Conservation (phyloP, 2,113 vertebrate genomes). For the Hystrix cristata region DNA sequence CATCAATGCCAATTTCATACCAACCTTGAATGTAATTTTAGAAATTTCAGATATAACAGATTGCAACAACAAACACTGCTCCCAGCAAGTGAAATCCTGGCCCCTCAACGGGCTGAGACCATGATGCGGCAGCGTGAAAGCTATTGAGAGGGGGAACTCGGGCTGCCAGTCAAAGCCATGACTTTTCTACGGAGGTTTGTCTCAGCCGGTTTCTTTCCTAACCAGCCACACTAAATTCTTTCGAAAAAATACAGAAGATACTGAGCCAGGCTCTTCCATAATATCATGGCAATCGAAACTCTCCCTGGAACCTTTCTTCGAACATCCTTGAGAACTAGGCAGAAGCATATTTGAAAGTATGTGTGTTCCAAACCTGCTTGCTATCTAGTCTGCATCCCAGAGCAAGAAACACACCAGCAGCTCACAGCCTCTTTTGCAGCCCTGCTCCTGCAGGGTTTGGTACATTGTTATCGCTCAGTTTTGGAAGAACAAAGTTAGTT, state of each 20-base stretch:
- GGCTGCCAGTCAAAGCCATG: background rate
- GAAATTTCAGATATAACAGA: conserved; percentile 71
- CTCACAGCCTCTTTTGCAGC: background rate
- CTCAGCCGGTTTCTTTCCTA: background rate
- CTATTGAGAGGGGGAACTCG: background rate
- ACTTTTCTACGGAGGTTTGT: background rate
- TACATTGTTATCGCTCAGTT: background rate
- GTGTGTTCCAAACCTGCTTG: background rate
- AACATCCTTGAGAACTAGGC: background rate
- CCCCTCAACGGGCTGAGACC: background rate
- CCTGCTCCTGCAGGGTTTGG: background rate
- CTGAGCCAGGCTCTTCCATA: background rate
- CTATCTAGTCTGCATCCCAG: background rate
- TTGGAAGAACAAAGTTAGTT: background rate
- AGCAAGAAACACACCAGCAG: background rate
- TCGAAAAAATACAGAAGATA: background rate
- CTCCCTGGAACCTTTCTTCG: background rate
- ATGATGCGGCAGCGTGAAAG: conserved; percentile 39
- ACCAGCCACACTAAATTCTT: background rate
- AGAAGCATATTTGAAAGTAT: background rate
- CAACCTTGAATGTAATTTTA: conserved; percentile 71
- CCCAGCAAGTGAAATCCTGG: conserved; percentile 44
- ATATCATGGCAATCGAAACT: background rate
- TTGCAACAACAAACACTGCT: conserved; percentile 59
- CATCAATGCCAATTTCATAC: background rate